Evolutionary conservation across 2,888 invertebrate species (phyloP).

Genomic region (Acronicta psi): DNA sequence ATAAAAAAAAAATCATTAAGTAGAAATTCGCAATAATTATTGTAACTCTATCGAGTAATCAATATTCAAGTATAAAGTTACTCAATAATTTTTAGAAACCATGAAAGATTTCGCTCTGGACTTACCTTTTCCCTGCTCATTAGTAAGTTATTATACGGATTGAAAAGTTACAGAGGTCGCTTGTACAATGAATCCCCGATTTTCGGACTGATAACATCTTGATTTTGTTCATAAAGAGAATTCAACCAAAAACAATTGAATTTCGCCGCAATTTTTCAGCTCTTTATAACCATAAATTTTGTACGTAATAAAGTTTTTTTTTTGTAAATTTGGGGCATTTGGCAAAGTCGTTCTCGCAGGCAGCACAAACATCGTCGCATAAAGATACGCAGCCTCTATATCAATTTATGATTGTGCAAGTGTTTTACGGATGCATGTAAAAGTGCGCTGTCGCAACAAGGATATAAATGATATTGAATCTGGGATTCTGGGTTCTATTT

Average conservation of each 20-base stretch:
- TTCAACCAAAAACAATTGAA: conserved; percentile 27
- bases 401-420: conserved; percentile 31
- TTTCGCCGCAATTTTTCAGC: conserved; percentile 21
- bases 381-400: conserved; percentile 19
- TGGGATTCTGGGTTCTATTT: too few species aligned
- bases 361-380: conserved; percentile 23
- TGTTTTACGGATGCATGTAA: conserved; percentile 23
- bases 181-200: conserved; percentile 19
- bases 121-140: conserved; percentile 10
- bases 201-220: conserved; percentile 9
- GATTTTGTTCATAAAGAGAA: conserved; percentile 27
- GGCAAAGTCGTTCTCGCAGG: conserved; percentile 29
- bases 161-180: conserved; percentile 15
- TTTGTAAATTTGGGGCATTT: conserved; percentile 43
- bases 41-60: neutral
- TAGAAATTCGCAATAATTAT: neutral
- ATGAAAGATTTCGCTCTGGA: conserved; percentile 2
- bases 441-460: conserved; percentile 14
- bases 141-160: conserved; percentile 17
- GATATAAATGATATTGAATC: conserved; percentile 16
- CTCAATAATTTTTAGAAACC: conserved; percentile 6
- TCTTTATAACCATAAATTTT: conserved; percentile 15
- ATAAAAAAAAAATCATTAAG: too few species aligned
- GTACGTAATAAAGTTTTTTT: conserved; percentile 26
- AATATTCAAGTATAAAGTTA: conserved; percentile 9